Conservation (phyloP, 2,797 vertebrate genomes). For the Platyrinchus mystaceus region DNA sequence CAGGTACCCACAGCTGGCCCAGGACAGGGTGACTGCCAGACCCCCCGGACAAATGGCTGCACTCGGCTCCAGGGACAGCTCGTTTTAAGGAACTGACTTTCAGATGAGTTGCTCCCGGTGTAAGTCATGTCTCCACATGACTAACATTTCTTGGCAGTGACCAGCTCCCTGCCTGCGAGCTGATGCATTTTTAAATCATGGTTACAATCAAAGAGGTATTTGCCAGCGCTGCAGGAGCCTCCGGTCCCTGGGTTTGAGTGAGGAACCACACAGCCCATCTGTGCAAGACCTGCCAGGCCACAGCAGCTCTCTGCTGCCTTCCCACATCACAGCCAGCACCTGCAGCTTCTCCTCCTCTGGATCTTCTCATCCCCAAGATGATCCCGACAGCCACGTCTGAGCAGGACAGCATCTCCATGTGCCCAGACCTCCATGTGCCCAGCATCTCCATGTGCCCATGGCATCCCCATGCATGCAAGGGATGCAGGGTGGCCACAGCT, state of each 20-base stretch:
- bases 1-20: background rate
- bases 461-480: accelerated
- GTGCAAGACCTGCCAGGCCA: background rate
- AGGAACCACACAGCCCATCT: background rate
- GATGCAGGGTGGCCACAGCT: background rate
- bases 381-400: accelerated
- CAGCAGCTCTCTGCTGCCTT: background rate
- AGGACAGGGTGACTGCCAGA: background rate
- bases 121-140: constrained; percentile 45
- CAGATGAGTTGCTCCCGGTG: background rate
- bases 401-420: background rate
- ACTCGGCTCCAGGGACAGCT: accelerated
- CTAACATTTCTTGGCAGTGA: constrained; percentile 15
- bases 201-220: background rate
- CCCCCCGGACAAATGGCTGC: accelerated
- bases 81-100: background rate
- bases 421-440: background rate
- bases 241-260: background rate
- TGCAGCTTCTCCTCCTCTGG: background rate
- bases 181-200: background rate
- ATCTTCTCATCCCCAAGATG: background rate
- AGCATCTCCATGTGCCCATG: accelerated
- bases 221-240: constrained; percentile 11
- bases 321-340: background rate
- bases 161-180: background rate